Evolutionary conservation across 2,113 vertebrate genomes (phyloP), one percentile per base, ranked within the genome.

Genomic region (Apeltes quadracus): DNA sequence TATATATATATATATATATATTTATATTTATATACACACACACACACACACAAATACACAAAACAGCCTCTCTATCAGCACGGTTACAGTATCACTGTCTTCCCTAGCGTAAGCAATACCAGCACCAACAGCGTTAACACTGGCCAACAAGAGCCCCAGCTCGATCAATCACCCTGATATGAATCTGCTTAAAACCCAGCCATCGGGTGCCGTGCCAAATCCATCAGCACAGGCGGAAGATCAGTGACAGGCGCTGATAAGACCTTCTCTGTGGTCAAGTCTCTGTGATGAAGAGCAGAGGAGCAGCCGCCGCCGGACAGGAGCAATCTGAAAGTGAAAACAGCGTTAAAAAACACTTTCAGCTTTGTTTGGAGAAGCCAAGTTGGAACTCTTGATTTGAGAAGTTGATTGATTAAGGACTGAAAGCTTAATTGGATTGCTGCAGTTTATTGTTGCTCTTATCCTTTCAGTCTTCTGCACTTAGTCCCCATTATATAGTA

Each of bases 161-260:
- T 73, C 81, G 6, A 75, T 89, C 88, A 89, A 85, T 89, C 89
- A 86, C 70, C 51, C 58, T 3, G 90, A 92, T 91, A 92, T 56
- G 62, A 70, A 92, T 92, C 90, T 88, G 78, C 88, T 84, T 81
- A 75, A 87, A 84, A 81, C 72, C 67, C 76, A 48, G 51, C 63
- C 71, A 18, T 80, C 22, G 69, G 75, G 64, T 44, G 2, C 76
- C 66, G 69, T 6, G 82, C 76, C 73, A 81, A 75, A 90, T 91
- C 88, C 88, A 85, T 91, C 88, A 88, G 68, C 55, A 20, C 36
- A 0, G 79, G 83, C 77, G 83, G 75, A 64, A 85, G 88, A 91
- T 84, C 15, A 27, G 81, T 38, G 73, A 81, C 77, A 56, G 1
- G 57, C 25, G 29, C 83, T 63, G 88, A 91, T 90, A 89, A 91